Percentiles rank a stretch among this genome's conserved stretches.
phyloP scores from a whole-genome alignment of 2,113 vertebrate species.

The Chloropsis hardwickii region DNA sequence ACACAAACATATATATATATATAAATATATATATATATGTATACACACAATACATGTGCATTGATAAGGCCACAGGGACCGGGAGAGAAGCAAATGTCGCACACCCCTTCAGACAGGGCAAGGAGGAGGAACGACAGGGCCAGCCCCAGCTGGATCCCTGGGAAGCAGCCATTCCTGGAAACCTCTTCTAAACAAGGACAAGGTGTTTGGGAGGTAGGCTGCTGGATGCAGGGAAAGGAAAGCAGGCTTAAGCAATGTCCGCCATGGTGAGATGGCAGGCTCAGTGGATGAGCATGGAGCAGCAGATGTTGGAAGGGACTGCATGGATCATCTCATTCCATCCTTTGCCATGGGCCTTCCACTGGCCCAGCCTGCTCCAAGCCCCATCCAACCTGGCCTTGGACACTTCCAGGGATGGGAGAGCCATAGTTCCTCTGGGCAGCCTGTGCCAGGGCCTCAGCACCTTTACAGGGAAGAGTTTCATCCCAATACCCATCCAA shows the following conservation, averaged over 20 bases:
- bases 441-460: background rate
- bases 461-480: background rate
- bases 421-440: background rate
- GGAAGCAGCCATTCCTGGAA: background rate
- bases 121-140: background rate
- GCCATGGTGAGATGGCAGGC: background rate
- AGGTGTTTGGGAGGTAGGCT: background rate
- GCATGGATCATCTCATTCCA: background rate
- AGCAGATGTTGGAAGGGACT: background rate
- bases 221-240: background rate
- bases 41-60: background rate
- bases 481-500: background rate
- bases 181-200: background rate
- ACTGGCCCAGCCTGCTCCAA: accelerated
- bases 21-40: background rate
- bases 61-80: accelerated
- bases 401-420: background rate
- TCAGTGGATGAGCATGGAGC: background rate
- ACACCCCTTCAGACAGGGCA: background rate
- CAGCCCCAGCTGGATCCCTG: background rate
- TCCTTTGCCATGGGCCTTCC: background rate
- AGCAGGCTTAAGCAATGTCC: background rate
- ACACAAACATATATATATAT: background rate
- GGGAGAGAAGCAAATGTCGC: background rate
- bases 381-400: background rate